phyloP scores from a whole-genome alignment of 2,888 invertebrate species.

The Pyralis farinalis region DNA sequence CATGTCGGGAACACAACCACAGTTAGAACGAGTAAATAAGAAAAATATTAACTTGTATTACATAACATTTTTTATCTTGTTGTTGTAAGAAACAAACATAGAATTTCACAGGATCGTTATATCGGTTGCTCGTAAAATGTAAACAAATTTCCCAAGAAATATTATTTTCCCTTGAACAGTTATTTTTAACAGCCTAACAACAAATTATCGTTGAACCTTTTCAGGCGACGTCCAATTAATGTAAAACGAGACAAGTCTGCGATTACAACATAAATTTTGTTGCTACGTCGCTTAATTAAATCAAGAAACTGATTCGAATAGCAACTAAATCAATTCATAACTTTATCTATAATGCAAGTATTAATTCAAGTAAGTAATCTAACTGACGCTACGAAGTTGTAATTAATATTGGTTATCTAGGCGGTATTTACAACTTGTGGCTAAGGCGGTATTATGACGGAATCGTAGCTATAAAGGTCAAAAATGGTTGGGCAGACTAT shows the following conservation, averaged over 20 bases:
- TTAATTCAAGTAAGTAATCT: slow-evolving; percentile 6
- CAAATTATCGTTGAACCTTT: slow-evolving; percentile 47
- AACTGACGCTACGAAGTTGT: neutral
- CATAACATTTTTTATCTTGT: no score
- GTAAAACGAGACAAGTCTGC: slow-evolving; percentile 51
- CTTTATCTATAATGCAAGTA: slow-evolving; percentile 7
- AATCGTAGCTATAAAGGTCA: neutral
- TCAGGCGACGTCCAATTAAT: slow-evolving; percentile 54
- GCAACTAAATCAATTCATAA: slow-evolving; percentile 26
- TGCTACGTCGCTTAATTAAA: slow-evolving; percentile 47
- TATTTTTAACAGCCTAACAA: slow-evolving; percentile 27
- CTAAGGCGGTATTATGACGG: neutral
- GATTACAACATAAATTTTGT: slow-evolving; percentile 55
- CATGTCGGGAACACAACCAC: no score
- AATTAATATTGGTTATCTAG: neutral
- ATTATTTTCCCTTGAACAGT: slow-evolving; percentile 17
- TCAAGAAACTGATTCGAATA: slow-evolving; percentile 35
- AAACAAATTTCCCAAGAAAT: slow-evolving; percentile 1
- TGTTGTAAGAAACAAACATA: no score
- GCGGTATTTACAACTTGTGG: neutral
- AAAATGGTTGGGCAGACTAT: neutral
- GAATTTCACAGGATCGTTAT: no score
- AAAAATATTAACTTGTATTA: no score
- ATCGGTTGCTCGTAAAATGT: no score
- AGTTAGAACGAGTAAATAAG: no score